These are phyloP conservation scores for Pygoscelis adeliae DNA, from an alignment of 2,113 vertebrate species.

Conservation along the genomic window DNA sequence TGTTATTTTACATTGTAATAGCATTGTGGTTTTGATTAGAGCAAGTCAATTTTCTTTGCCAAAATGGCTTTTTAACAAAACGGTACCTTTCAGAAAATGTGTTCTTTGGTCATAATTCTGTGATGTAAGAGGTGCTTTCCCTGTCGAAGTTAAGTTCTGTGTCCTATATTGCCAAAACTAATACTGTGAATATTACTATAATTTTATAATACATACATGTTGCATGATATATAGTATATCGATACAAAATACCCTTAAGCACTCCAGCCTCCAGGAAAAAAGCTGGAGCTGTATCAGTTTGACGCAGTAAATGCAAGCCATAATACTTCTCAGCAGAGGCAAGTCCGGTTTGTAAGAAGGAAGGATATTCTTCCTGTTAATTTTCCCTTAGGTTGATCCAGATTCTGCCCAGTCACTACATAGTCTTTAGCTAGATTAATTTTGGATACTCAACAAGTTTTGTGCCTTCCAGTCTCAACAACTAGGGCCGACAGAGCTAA, in stretches of 20 bases:
- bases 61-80: slow-evolving; percentile 7
- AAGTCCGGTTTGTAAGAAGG: background rate
- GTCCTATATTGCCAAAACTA: background rate
- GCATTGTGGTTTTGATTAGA: background rate
- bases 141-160: background rate
- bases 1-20: background rate
- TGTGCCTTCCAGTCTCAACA: background rate
- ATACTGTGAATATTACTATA: background rate
- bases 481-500: fast-evolving
- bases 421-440: background rate
- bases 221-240: background rate
- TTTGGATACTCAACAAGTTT: background rate
- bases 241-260: background rate
- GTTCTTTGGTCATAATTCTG: background rate
- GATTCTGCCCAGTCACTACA: background rate
- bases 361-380: background rate
- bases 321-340: background rate
- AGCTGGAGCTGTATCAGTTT: background rate
- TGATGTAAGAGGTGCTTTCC: background rate
- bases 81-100: background rate
- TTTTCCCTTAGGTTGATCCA: background rate
- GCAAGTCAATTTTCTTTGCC: background rate
- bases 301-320: background rate
- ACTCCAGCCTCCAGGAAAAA: background rate
- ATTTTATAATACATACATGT: background rate